Evolutionary conservation across 2,113 vertebrate genomes (phyloP), one percentile per base, ranked within the genome.

Genomic region (Cettia cetti): DNA sequence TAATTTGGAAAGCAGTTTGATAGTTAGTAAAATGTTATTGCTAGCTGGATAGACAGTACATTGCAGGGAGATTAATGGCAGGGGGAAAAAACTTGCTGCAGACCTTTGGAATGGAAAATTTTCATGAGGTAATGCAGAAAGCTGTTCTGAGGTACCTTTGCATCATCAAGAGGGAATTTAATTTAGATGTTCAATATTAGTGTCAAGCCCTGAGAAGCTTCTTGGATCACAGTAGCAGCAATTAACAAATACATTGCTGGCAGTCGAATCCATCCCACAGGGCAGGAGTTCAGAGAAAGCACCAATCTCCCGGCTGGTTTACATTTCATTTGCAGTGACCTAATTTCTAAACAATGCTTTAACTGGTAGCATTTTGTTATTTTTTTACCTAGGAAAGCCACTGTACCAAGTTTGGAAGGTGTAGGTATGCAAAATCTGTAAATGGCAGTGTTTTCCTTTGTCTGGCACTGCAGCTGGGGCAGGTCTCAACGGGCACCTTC

Each of bases 221-320:
- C 92, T 79, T 84, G 86, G 86, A 93, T 90, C 66, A 93, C 91
- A 89, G 53, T 50, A 95, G 90, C 86, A 96, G 86, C 94, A 97
- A 97, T 97, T 95, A 96, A 82, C 86, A 94, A 95, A 95, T 74
- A 89, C 13, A 42, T 16, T 68, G 84, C 93, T 97, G 93, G 96
- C 93, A 97, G 79, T 53, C 15, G 24, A 57, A 85, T 65, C 80
- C 76, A 71, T 89, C 70, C 79, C 84, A 91, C 50, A 61, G 82
- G 91, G 91, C 91, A 84, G 2, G 37, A 85, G 92, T 69, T 96
- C 91, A 89, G 84, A 44, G 85, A 53, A 65, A 68, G 66, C 72
- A 77, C 65, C 85, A 35, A 65, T 60, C 60, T 89, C 89, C 37
- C 13, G 17, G 49, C 87, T 92, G 69, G 44, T 90, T 90, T 92